Conservation (phyloP, 2,888 invertebrate genomes). For the Strigamia crassipes region DNA sequence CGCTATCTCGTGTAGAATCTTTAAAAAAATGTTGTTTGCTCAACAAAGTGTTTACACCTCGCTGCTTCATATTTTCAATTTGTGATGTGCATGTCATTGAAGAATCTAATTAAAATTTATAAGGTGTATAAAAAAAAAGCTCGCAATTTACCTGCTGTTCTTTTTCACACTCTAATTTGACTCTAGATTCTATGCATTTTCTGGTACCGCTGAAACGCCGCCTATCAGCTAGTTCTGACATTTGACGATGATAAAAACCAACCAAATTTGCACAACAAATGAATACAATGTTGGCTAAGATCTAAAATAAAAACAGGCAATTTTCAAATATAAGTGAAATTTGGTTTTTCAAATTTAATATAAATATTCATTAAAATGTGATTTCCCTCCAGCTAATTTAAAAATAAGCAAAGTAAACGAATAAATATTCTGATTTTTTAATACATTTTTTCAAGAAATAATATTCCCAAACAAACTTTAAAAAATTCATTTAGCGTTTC, state of each 20-base stretch:
- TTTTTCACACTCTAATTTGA: conserved; percentile 88
- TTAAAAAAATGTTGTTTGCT: neutral
- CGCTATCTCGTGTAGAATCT: neutral
- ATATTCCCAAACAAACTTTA: too few species aligned
- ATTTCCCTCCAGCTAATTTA: too few species aligned
- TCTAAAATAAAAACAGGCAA: conserved; percentile 63
- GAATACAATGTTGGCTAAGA: conserved; percentile 76
- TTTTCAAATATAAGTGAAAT: neutral
- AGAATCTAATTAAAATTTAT: conserved; percentile 27
- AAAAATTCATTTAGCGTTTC: too few species aligned
- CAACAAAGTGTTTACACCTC: conserved; percentile 36
- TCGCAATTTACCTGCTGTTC: conserved; percentile 73
- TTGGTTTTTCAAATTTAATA: neutral
- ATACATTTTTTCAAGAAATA: too few species aligned
- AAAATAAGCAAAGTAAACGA: too few species aligned
- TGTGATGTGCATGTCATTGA: conserved; percentile 12
- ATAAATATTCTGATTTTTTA: too few species aligned
- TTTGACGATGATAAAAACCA: conserved; percentile 84
- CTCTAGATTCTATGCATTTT: conserved; percentile 86
- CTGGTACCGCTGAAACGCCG: conserved; percentile 87
- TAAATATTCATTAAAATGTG: neutral
- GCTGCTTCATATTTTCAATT: conserved; percentile 25
- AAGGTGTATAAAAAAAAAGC: conserved; percentile 5
- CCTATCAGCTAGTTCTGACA: conserved; percentile 84
- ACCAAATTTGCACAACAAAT: conserved; percentile 77